Evolutionary conservation across 2,888 invertebrate genomes (phyloP).

Genomic region (Plagodis pulveraria): DNA sequence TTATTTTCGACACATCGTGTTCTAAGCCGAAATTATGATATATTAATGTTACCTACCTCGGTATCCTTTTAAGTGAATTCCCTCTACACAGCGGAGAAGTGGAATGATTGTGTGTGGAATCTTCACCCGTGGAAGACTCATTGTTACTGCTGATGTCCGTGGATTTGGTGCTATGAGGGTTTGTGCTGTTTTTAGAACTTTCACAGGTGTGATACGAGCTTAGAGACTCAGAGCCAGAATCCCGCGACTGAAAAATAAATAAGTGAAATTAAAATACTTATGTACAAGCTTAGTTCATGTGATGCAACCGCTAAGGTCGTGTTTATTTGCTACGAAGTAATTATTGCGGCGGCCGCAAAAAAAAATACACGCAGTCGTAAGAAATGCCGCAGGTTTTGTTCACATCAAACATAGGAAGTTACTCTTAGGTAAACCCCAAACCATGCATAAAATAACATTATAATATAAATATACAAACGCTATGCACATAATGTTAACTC

Average conservation of each 20-base stretch:
- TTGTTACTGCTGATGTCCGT: constrained; percentile 79
- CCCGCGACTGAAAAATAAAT: constrained; percentile 56
- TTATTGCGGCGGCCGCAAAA: too few species aligned
- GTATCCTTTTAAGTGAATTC: constrained; percentile 76
- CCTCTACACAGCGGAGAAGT: constrained; percentile 84
- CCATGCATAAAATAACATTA: too few species aligned
- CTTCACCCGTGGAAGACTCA: constrained; percentile 72
- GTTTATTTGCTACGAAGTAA: too few species aligned
- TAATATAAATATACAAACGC: too few species aligned
- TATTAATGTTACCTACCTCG: constrained; percentile 56
- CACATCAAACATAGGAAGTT: too few species aligned
- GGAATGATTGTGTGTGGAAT: constrained; percentile 82
- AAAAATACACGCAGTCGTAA: too few species aligned
- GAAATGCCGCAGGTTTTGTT: too few species aligned
- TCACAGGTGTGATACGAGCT: constrained; percentile 80
- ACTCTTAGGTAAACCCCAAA: too few species aligned
- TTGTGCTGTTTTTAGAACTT: constrained; percentile 71
- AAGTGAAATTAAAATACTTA: constrained; percentile 7
- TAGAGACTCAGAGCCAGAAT: constrained; percentile 69
- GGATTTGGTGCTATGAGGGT: constrained; percentile 69
- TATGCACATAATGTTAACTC: too few species aligned
- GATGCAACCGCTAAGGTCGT: too few species aligned
- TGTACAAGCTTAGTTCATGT: too few species aligned
- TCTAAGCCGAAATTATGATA: not conserved
- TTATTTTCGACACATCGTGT: not conserved